These are phyloP conservation scores for Uromys caudimaculatus DNA, from an alignment of 2,797 vertebrate species.

Conservation along the genomic window DNA sequence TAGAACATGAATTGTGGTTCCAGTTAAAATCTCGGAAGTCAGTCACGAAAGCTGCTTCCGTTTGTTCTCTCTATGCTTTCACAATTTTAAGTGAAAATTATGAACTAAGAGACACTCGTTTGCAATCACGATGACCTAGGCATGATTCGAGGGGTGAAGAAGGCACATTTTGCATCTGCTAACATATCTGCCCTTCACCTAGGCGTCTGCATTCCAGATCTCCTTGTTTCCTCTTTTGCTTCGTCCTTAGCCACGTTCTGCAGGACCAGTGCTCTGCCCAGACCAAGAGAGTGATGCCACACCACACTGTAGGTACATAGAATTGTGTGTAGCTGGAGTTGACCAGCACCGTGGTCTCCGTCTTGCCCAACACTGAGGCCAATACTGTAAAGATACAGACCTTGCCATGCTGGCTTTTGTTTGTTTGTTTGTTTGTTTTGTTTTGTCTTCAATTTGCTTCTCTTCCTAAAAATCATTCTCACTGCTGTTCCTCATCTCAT, in stretches of 20 bases:
- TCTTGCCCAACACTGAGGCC: not conserved
- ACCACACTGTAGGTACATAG: not conserved
- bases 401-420: not conserved
- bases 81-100: constrained; percentile 12
- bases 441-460: not conserved
- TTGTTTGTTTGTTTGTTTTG: not conserved
- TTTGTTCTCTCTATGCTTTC: not conserved
- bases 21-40: not conserved
- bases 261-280: not conserved
- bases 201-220: not conserved
- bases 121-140: not conserved
- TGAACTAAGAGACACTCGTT: not conserved
- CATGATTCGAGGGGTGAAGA: not conserved
- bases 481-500: not conserved
- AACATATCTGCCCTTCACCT: not conserved
- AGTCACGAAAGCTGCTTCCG: not conserved
- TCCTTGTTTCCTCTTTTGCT: not conserved
- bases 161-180: not conserved
- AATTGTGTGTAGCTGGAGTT: not conserved
- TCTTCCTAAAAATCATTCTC: constrained; percentile 33
- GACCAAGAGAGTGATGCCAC: not conserved
- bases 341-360: not conserved
- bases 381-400: not conserved
- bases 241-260: not conserved
- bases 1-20: not conserved